These are phyloP conservation scores for Lophura nycthemera DNA, from an alignment of 2,113 vertebrate genomes.

Conservation along the genomic window DNA sequence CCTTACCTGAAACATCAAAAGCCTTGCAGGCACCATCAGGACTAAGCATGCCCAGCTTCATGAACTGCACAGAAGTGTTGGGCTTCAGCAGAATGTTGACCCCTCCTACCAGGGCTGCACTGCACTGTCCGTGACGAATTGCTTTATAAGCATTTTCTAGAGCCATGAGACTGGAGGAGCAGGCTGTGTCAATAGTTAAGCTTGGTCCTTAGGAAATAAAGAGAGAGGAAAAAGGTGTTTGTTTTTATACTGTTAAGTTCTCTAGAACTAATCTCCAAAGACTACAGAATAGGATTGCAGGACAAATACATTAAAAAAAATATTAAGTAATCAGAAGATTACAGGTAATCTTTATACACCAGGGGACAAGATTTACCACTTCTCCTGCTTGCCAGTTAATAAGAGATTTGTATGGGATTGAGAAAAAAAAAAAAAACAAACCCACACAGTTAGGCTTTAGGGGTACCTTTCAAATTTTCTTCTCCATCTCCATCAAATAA, in stretches of 20 bases:
- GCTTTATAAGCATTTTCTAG: conserved; percentile 90
- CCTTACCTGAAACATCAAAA: conserved; percentile 89
- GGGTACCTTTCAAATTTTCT: neutral
- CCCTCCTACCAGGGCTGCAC: conserved; percentile 89
- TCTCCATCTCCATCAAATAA: neutral
- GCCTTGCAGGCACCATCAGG: conserved; percentile 89
- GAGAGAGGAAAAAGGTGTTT: neutral
- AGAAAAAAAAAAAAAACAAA: neutral
- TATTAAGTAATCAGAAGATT: neutral
- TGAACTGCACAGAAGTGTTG: conserved; percentile 95
- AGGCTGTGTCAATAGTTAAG: conserved; percentile 92
- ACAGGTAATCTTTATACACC: neutral
- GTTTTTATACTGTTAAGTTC: neutral
- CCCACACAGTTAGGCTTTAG: neutral
- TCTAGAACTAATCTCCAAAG: neutral
- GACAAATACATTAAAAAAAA: neutral
- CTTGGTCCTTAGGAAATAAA: conserved; percentile 86
- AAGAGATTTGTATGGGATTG: neutral
- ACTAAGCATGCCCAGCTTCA: conserved; percentile 96
- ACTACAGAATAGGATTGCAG: neutral
- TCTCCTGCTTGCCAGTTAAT: neutral
- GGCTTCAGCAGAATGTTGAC: conserved; percentile 93
- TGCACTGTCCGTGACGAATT: conserved; percentile 84
- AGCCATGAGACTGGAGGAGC: conserved; percentile 93
- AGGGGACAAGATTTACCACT: neutral